phyloP scores from a whole-genome alignment of 2,797 vertebrate species.

The Sebastes minor region DNA sequence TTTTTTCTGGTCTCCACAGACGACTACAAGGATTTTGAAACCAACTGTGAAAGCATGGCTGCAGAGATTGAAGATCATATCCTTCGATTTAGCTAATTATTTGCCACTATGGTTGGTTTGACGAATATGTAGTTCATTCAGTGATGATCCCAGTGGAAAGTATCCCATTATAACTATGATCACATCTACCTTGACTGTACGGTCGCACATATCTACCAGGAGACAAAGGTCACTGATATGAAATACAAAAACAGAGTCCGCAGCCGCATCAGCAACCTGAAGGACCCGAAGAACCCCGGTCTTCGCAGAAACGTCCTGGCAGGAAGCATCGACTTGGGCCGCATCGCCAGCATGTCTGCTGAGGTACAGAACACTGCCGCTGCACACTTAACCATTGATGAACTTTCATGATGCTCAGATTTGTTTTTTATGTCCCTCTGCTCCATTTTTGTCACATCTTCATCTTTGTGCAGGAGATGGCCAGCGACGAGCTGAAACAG shows the following conservation, averaged over 20 bases:
- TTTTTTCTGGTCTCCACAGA: constrained; percentile 77
- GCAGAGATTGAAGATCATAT: constrained; percentile 98
- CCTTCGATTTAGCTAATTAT: constrained; percentile 73
- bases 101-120: not conserved
- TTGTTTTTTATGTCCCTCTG: not conserved
- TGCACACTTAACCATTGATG: not conserved
- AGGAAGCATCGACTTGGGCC: constrained; percentile 85
- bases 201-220: constrained; percentile 93
- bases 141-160: not conserved
- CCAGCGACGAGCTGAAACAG: constrained; percentile 95
- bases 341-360: constrained; percentile 93
- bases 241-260: constrained; percentile 97
- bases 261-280: constrained; percentile 98
- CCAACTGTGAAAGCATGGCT: constrained; percentile 93
- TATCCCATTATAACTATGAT: not conserved
- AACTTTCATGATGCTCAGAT: not conserved
- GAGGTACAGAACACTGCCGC: constrained; percentile 81
- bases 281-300: constrained; percentile 95
- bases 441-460: not conserved
- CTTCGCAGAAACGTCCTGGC: constrained; percentile 93
- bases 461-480: constrained; percentile 89
- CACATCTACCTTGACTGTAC: constrained; percentile 65
- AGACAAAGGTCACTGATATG: constrained; percentile 94
- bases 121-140: not conserved
- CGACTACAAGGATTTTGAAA: constrained; percentile 89